Evolutionary conservation across 2,797 vertebrate genomes (phyloP), one percentile per base, ranked within the genome.

Genomic region (Rhodeus uyekii): DNA sequence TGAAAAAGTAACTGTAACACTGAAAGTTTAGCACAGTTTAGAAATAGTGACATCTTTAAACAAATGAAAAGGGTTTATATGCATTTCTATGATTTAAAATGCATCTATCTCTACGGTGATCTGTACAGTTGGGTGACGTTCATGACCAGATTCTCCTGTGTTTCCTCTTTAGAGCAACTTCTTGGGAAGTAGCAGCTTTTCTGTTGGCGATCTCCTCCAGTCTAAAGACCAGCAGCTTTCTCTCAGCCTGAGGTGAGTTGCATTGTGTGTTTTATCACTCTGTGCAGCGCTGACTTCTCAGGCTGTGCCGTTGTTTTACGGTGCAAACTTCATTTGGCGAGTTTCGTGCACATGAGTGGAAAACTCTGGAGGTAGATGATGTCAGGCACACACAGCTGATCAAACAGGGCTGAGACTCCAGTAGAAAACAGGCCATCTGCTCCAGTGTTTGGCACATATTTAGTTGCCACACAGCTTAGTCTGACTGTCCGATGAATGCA

Each of bases 151-250:
- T 78, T 46, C 24, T 71, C 1, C 61, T 63, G 10, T 76, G 24
- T 74, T 78, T 85, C 3, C 76, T 86, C 81, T 91, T 65, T 93
- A 99, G 98, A 91, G 94, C 92, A 96, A 93, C 84, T 96, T 97
- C 93, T 94, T 99, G 93, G 98, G 98, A 60, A 96, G 90, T 84
- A 91, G 96, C 85, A 96, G 96, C 63, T 99, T 99, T 92, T 95
- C 94, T 84, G 94, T 98, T 2, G 95, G 93, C 14, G 96, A 98
- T 76, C 92, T 99, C 86, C 91, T 98, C 83, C 96, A 95, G 85
- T 95, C 97, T 18, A 97, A 96, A 92, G 96, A 97, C 87, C 95
- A 97, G 18, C 94, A 93, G 82, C 89, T 99, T 89, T 94, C 95
- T 84, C 95, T 99, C 87, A 96, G 92, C 84, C 95, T 99, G 84